Percentiles rank a stretch among this genome's conserved stretches.
These are phyloP conservation scores for Todiramphus saurophagus DNA, from an alignment of 2,113 vertebrate genomes.

Conservation along the genomic window DNA sequence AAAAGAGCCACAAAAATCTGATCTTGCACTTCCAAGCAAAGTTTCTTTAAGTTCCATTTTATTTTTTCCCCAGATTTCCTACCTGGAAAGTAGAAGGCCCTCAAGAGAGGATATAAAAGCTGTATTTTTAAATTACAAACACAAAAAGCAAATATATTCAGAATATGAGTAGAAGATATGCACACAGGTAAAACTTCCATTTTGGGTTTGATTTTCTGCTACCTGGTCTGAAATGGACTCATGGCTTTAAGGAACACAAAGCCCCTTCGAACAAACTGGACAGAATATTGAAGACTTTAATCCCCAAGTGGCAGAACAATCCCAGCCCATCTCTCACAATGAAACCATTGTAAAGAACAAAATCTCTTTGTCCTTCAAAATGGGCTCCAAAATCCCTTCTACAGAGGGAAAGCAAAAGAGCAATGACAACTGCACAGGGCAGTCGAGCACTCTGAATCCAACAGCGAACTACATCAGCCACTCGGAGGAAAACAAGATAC, in stretches of 20 bases:
- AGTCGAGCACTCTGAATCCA: not conserved
- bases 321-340: constrained; percentile 25
- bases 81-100: not conserved
- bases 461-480: not conserved
- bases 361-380: constrained; percentile 11
- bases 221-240: not conserved
- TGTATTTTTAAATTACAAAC: not conserved
- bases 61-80: not conserved
- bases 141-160: not conserved
- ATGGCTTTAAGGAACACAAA: not conserved
- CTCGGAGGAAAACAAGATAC: not conserved
- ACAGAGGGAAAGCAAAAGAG: not conserved
- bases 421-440: not conserved
- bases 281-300: not conserved
- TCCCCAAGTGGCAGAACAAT: not conserved
- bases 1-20: not conserved
- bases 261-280: not conserved
- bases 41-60: not conserved
- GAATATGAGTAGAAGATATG: not conserved
- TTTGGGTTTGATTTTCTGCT: not conserved
- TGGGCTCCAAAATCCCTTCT: not conserved
- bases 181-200: not conserved
- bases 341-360: constrained; percentile 30
- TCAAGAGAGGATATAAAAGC: not conserved
- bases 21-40: not conserved